These are phyloP conservation scores for Brachionus plicatilis DNA, from an alignment of 1,140 invertebrate species.

Conservation along the genomic window DNA sequence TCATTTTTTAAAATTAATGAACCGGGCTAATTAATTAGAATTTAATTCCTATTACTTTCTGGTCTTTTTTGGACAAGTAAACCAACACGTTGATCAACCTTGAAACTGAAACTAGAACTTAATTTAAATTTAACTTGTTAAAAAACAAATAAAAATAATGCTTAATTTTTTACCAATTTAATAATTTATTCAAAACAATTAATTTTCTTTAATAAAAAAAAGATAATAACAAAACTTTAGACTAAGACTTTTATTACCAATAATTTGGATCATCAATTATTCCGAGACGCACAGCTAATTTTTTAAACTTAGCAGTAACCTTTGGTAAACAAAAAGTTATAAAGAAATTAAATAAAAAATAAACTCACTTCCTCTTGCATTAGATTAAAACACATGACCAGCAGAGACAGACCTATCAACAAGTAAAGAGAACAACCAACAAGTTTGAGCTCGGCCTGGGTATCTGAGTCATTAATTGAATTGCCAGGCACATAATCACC, in stretches of 20 bases:
- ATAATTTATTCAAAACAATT: too few species aligned
- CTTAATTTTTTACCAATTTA: too few species aligned
- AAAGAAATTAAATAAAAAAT: conserved; percentile 56
- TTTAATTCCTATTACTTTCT: not conserved
- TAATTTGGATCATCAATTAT: conserved; percentile 41
- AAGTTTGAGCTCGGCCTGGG: conserved; percentile 59
- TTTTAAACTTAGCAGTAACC: conserved; percentile 35
- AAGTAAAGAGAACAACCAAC: conserved; percentile 78
- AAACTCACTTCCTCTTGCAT: conserved; percentile 78
- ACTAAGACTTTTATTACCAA: conserved; percentile 13
- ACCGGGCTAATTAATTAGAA: too few species aligned
- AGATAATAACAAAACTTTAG: not conserved
- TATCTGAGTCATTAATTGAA: conserved; percentile 71
- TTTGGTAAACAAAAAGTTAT: not conserved
- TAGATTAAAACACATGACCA: conserved; percentile 85
- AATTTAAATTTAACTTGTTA: too few species aligned
- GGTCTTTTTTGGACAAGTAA: too few species aligned
- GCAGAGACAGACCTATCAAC: conserved; percentile 75
- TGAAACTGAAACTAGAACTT: too few species aligned
- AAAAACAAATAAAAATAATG: too few species aligned
- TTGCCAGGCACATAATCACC: conserved; percentile 83
- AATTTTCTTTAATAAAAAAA: not conserved
- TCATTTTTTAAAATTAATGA: too few species aligned
- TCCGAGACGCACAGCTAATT: conserved; percentile 35
- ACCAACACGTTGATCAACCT: too few species aligned